Base-by-base conservation (phyloP, 2,113 vertebrate species). In the Erinaceus europaeus region DNA sequence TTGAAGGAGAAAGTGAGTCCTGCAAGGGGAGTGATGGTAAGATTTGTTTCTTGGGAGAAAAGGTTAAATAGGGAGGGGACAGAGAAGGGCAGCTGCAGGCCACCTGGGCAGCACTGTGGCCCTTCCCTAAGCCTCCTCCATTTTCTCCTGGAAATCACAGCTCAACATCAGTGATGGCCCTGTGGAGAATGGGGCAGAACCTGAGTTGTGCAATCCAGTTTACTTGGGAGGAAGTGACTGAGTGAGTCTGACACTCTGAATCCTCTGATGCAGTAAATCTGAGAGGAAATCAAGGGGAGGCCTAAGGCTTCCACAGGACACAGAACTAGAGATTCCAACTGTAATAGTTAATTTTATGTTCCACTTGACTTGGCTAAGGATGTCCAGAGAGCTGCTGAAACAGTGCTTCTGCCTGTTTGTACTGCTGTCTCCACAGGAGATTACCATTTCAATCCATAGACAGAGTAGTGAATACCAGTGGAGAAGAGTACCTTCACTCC, bases 51-150 rank as follows among this genome's bases (percentile, higher is more conserved):
- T n/a, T 12, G 21, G 86, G 15, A 73, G 77, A 46, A 34, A 52
- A 42, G 53, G 29, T 20, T 34, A 6, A 12, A 38, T 0, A 2
- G 59, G 17, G 53, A 13, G 36, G 12, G 2, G 3, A 6, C 6
- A 4, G 53, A n/a, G 48, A 53, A 55, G 0, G 18, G 27, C 8
- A 52, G 68, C 23, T 50, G 13, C 2, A 4, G 0, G 29, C 38
- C 5, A 8, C 3, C 0, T 0, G 7, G n/a, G 36, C 10, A 4
- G 46, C 12, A 5, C 0, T n/a, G n/a, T n/a, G 44, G n/a, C 9
- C 57, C 13, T 61, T 13, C 5, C 36, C 42, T 34, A 46, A 9
- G 27, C 27, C 15, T 18, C 21, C 29, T 46, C 21, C 20, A 21
- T 27, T 1, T 4, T 29, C 9, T 9, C 50, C 23, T 18, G 29